Evolutionary conservation across 1,140 invertebrate species (phyloP).

Genomic region (Calliphora vicina): DNA sequence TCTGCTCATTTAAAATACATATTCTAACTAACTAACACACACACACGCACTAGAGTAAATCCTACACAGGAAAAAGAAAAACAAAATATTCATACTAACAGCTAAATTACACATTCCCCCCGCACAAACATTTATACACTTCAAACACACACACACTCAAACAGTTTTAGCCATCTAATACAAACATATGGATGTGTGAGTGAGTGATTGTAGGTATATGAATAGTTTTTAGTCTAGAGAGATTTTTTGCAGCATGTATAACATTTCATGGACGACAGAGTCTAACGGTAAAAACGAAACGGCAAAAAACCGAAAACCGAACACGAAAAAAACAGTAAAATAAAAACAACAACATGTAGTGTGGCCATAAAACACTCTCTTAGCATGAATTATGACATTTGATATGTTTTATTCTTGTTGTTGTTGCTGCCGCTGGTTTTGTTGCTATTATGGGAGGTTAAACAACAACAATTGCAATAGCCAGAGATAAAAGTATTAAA

Average conservation of each 20-base stretch:
- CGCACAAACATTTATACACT: too few relatives aligned
- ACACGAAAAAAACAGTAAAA: not conserved
- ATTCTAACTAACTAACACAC: not conserved
- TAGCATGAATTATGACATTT: conserved; percentile 31
- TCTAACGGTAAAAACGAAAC: not conserved
- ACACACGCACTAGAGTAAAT: not conserved
- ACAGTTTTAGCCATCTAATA: not conserved
- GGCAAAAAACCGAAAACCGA: too few relatives aligned
- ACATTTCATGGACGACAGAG: conserved; percentile 13
- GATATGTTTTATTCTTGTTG: not conserved
- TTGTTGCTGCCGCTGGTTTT: not conserved
- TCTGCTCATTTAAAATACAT: not conserved
- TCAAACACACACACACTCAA: not conserved
- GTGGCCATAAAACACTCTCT: conserved; percentile 12
- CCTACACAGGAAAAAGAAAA: not conserved
- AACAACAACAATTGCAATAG: not conserved
- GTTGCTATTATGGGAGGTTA: not conserved
- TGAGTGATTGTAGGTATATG: not conserved
- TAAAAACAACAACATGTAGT: not conserved
- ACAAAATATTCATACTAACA: not conserved
- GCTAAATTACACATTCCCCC: not conserved
- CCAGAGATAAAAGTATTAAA: not conserved
- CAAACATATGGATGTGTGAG: not conserved
- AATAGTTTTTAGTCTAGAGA: not conserved
- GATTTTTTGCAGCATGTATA: not conserved